Base-by-base conservation (phyloP, 1,140 invertebrate genomes). In the Oryctes rhinoceros region DNA sequence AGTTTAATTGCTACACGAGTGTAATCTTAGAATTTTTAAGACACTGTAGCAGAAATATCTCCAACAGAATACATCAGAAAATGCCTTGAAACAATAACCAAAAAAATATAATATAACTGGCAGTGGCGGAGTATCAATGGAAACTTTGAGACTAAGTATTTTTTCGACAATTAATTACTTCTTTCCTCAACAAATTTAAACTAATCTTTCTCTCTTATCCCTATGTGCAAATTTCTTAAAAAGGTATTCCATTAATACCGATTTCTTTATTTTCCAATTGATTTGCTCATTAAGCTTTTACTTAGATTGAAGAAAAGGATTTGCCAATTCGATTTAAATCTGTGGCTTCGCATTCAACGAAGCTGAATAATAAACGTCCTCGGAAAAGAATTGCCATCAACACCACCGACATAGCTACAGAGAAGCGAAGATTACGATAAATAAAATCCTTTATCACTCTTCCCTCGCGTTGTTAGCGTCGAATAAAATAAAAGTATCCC, bases 351-450 rank as follows among this genome's bases (percentile, higher is more conserved):
- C 20, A 30, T 62, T 62, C 20, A 7, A 7, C 53, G 7, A 71
- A 71, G 10, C 37, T 30, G 65, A 71, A 24, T 71, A 71, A 71
- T 35, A 71, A 71, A 71, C 65, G 65, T 71, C 65, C 65, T 24
- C 53, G n/a, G n/a, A 24, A 71, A 71, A 37, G 65, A 71, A 71
- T 71, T 71, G 35, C 24, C 18, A 10, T 44, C 39, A 7, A 10
- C 39, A 5, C 24, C 39, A 5, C 24, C 24, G 10, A 30, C 62
- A 67, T 20, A 71, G 24, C 65, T 18, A 37, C 2, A 6, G 20
- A 7, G 20, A 24, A 24, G 65, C n/a, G 65, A 30, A 71, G 65
- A 71, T 71, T 71, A 71, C 65, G 65, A 71, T 71, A 71, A 71
- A 71, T 71, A 71, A 71, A 71, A 71, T 71, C 65, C 24, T 35